Base-by-base conservation (phyloP, 2,113 vertebrate genomes). In the Halichoerus grypus region DNA sequence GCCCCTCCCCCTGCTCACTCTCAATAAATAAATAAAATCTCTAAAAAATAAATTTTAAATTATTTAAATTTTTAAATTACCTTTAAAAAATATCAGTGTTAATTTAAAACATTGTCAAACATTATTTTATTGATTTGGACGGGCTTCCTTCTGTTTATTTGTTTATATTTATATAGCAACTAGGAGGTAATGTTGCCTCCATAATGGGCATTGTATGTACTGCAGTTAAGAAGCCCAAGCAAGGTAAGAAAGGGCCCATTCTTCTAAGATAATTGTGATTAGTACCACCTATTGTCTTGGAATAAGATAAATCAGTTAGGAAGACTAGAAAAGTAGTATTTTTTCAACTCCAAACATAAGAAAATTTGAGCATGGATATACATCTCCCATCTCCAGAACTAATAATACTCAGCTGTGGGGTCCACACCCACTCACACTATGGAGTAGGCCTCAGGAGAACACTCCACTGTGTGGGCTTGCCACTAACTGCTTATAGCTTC, bases 381-480 rank as follows among this genome's bases (percentile, higher is more conserved):
- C 0, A 2, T 77, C 26, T 92, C 28, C 55, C 8, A 46, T 49
- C 2, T 61, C 55, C 7, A 22, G 42, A 53, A 67, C 18, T 5
- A 1, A 0, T 5, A 1, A 0, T 11, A 42, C 6, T 71, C 24
- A 42, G 4, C 18, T 46, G 6, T 0, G 4, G 4, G 1, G 11
- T 33, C 39, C 28, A 33, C 5, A 49, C 21, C 5, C 31, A 7
- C 28, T 49, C 31, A 42, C 3, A 51, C 2, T 2, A 26, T 3
- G 51, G 22, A 84, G 3, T 0, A 63, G 1, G 11, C 3, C 26
- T 36, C 0, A 53, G 24, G 5, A 65, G 39, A 93, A n/a, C 33
- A 33, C 2, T 67, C 24, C 33, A 26, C 19, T 10, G 2, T 10
- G 16, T 33, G 5, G 1, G 1, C 3, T 15, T 74, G 16, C 6